Evolutionary conservation across 2,797 vertebrate species (phyloP), one percentile per base, ranked within the genome.

Genomic region (Helarctos malayanus): DNA sequence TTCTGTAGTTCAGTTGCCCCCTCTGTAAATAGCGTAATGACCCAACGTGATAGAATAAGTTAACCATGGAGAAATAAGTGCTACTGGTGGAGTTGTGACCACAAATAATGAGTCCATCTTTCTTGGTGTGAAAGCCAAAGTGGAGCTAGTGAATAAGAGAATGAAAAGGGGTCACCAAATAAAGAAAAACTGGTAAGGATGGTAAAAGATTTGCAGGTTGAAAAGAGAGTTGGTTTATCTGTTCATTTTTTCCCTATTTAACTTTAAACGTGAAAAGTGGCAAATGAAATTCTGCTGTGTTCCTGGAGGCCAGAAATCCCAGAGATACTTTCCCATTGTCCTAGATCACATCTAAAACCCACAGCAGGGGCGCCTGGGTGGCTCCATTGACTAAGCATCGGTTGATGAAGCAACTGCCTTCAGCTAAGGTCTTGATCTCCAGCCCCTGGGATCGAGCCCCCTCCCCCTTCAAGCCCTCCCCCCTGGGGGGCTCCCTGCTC

Each of bases 231-330:
- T 59, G 41, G 25, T 45, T 80, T 80, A 52, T 59, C 35, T 19
- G 56, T 45, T 85, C 65, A 41, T 68, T 35, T 87, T 81, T 80
- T 29, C 15, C 38, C 25, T 61, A 3, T 32, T 73, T 69, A 73
- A 61, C 27, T 73, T 69, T 52, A 92, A 89, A 93, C 52, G n/a
- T 47, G 56, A 88, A 65, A 95, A 86, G 65, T 68, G 38, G 32
- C 3, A 32, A 8, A 4, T 88, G 63, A 71, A 35, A 41, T 54
- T 78, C 89, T 75, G 38, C 19, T 7, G 1, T 38, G 14, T 82
- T 79, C 49, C 56, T n/a, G 32, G 57, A 85, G 57, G 59, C 32
- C 11, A 7, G 49, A 80, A 80, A 73, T 35, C 49, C 47, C 49
- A 68, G 32, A 61, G 1, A 15, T 68, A 57, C 4, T 89, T 94